Evolutionary conservation across 2,797 vertebrate species (phyloP).

Genomic region (Amphiprion clarkii): DNA sequence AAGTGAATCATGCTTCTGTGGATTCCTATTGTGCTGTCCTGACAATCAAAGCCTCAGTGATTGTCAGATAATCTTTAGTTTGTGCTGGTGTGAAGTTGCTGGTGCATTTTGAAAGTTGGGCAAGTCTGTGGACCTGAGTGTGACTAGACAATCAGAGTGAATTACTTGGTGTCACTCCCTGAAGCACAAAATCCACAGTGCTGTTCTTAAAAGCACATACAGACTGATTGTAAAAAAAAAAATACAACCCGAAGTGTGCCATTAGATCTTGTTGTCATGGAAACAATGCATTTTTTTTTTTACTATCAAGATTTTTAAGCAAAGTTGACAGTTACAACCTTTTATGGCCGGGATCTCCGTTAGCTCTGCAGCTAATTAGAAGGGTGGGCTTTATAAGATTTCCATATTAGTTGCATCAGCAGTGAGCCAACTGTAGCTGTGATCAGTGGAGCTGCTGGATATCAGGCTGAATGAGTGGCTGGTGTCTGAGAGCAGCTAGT

Average conservation of each 20-base stretch:
- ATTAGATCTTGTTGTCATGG: slow-evolving; percentile 68
- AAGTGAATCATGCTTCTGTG: slow-evolving; percentile 65
- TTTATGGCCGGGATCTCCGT: slow-evolving; percentile 25
- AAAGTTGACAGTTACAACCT: slow-evolving; percentile 47
- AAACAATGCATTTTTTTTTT: slow-evolving; percentile 52
- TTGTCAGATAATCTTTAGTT: slow-evolving; percentile 49
- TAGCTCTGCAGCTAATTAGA: slow-evolving; percentile 50
- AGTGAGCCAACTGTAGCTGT: slow-evolving; percentile 30
- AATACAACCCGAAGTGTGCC: slow-evolving; percentile 52
- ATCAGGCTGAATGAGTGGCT: slow-evolving; percentile 45
- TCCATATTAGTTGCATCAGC: slow-evolving; percentile 38
- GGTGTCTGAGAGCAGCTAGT: slow-evolving; percentile 20
- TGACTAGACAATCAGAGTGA: slow-evolving; percentile 13
- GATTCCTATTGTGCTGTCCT: slow-evolving; percentile 55
- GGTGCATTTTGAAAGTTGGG: slow-evolving; percentile 6
- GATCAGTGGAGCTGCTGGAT: slow-evolving; percentile 18
- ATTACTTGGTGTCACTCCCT: neutral
- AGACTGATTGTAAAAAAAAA: slow-evolving; percentile 27
- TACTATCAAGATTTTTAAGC: slow-evolving; percentile 29
- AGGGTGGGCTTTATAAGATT: slow-evolving; percentile 29
- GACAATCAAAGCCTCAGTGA: slow-evolving; percentile 58
- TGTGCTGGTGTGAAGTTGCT: slow-evolving; percentile 18
- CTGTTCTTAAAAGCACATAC: slow-evolving; percentile 31
- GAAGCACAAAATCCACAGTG: slow-evolving; percentile 14
- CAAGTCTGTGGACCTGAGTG: slow-evolving; percentile 2